These are phyloP conservation scores for Mechanitis mazaeus DNA, from an alignment of 2,888 invertebrate species.

Conservation along the genomic window DNA sequence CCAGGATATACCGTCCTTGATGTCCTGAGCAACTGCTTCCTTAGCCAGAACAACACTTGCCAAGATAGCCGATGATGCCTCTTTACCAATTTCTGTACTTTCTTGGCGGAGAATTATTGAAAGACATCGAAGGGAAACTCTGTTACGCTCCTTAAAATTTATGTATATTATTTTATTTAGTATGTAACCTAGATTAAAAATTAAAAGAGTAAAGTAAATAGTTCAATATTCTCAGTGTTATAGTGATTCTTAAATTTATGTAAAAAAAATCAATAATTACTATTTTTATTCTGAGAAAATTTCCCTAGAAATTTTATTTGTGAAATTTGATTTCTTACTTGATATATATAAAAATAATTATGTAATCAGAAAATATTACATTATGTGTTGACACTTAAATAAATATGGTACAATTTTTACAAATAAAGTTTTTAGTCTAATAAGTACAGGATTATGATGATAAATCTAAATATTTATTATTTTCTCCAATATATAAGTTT, in stretches of 20 bases:
- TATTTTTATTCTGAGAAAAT: no score
- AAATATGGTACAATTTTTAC: no score
- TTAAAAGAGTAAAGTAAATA: not conserved
- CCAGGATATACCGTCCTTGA: conserved; percentile 89
- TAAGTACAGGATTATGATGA: no score
- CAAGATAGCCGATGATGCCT: conserved; percentile 78
- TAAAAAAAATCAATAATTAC: no score
- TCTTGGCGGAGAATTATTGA: conserved; percentile 89
- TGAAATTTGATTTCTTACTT: no score
- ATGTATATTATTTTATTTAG: conserved; percentile 5
- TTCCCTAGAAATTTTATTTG: no score
- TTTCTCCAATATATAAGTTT: not conserved
- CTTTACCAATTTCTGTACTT: conserved; percentile 55
- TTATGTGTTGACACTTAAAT: no score
- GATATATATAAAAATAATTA: no score
- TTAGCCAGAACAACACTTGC: conserved; percentile 87
- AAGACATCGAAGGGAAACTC: conserved; percentile 84
- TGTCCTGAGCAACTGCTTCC: conserved; percentile 87
- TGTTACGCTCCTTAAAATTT: conserved; percentile 80
- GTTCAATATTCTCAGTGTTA: not conserved
- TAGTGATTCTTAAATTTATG: no score
- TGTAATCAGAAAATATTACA: no score
- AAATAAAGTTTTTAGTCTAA: no score
- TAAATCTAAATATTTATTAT: not conserved
- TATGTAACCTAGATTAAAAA: no score